These are phyloP conservation scores for Latrodectus elegans DNA, from an alignment of 2,888 invertebrate species.

Conservation along the genomic window DNA sequence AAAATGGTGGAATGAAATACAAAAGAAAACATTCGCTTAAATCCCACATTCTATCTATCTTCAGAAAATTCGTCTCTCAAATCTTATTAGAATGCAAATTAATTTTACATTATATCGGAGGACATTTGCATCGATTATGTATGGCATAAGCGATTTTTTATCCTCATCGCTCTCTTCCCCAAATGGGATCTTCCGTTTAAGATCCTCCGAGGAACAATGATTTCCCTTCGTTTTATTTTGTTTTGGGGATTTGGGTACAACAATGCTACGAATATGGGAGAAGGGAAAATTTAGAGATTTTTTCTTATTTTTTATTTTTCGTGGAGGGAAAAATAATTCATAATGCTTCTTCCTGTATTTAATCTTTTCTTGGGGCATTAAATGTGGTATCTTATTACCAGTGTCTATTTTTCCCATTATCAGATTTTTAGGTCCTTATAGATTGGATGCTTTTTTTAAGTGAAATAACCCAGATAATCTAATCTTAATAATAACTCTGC, in stretches of 20 bases:
- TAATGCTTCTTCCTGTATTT: no score
- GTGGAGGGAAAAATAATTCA: no score
- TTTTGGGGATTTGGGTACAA: conserved; percentile 9
- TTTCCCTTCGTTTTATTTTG: conserved; percentile 5
- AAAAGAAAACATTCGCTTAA: conserved; percentile 1
- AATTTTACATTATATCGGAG: conserved; percentile 54
- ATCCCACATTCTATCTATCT: background rate
- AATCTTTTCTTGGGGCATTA: no score
- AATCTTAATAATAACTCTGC: no score
- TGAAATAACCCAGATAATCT: background rate
- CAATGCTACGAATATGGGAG: background rate
- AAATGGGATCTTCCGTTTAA: conserved; percentile 16
- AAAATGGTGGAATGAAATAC: background rate
- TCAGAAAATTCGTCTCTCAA: conserved; percentile 19
- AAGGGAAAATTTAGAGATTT: no score
- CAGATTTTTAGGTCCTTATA: no score
- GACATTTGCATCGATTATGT: conserved; percentile 54
- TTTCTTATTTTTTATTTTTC: no score
- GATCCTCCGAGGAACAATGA: conserved; percentile 49
- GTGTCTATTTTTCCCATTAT: no score
- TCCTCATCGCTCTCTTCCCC: conserved; percentile 25
- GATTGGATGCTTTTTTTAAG: background rate
- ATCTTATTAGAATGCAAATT: conserved; percentile 65
- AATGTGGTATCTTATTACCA: no score
- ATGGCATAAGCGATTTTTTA: conserved; percentile 55